These are phyloP conservation scores for Parapsyche elsis DNA, from an alignment of 1,140 invertebrate genomes.

Conservation along the genomic window DNA sequence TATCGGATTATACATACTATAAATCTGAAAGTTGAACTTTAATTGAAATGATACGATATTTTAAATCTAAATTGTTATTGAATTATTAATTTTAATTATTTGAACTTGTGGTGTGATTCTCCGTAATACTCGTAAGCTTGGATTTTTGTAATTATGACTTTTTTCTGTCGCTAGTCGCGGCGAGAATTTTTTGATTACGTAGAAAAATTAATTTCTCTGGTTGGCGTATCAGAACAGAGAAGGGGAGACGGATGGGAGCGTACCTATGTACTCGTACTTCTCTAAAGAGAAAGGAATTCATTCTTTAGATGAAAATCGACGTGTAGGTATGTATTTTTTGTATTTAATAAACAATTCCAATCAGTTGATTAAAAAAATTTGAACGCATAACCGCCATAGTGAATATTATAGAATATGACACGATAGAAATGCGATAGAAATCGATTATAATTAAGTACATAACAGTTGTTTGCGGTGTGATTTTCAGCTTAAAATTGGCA, in stretches of 20 bases:
- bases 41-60: too few relatives aligned
- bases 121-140: conserved; percentile 9
- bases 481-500: too few relatives aligned
- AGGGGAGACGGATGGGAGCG: conserved; percentile 18
- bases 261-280: neutral
- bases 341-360: too few relatives aligned
- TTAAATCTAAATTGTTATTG: neutral
- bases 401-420: too few relatives aligned
- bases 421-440: too few relatives aligned
- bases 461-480: neutral
- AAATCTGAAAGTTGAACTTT: too few relatives aligned
- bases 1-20: too few relatives aligned
- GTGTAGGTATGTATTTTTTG: too few relatives aligned
- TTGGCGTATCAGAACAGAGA: conserved; percentile 20
- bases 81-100: conserved; percentile 17
- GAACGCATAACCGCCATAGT: neutral
- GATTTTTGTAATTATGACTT: conserved; percentile 54
- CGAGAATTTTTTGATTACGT: conserved; percentile 57
- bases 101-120: conserved; percentile 10
- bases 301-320: neutral
- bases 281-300: neutral
- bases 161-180: conserved; percentile 50
- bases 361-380: conserved; percentile 38
- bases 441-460: too few relatives aligned
- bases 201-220: conserved; percentile 56